Percentiles rank a stretch among this genome's conserved stretches.
phyloP scores from a whole-genome alignment of 2,113 vertebrate species.

The Melanerpes formicivorus region DNA sequence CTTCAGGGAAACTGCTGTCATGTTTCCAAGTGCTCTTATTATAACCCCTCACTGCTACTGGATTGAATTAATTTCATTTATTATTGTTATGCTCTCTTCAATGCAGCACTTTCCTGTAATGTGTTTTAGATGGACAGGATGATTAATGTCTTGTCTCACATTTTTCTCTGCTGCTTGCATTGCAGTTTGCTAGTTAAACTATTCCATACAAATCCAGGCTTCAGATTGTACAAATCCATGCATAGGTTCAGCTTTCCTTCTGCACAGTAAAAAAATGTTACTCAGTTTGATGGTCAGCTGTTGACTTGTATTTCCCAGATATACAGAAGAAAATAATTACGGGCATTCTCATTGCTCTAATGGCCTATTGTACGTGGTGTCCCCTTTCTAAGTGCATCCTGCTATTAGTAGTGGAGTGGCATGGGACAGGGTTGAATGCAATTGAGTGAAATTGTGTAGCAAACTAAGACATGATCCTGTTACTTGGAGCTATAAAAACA shows the following conservation, averaged over 20 bases:
- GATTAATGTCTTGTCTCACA: neutral
- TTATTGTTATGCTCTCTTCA: neutral
- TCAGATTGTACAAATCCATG: neutral
- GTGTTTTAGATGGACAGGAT: neutral
- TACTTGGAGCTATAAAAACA: constrained; percentile 36
- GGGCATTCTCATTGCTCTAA: constrained; percentile 35
- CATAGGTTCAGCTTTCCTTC: neutral
- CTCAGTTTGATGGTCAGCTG: neutral
- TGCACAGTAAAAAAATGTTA: no score
- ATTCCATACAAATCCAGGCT: neutral
- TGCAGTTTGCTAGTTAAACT: neutral
- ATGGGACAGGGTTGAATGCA: constrained; percentile 26
- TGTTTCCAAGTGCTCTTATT: neutral
- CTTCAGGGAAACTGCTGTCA: neutral
- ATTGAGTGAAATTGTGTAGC: constrained; percentile 39
- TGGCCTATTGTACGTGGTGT: neutral
- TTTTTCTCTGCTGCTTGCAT: neutral
- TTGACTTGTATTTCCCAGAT: constrained; percentile 6
- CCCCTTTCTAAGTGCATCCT: constrained; percentile 63
- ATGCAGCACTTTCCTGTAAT: neutral
- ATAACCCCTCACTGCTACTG: neutral
- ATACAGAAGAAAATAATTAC: neutral
- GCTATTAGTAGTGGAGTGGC: constrained; percentile 59
- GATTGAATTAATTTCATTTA: neutral
- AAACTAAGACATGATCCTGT: neutral